Evolutionary conservation across 2,113 vertebrate genomes (phyloP), one percentile per base, ranked within the genome.

Genomic region (Festucalex cinctus): DNA sequence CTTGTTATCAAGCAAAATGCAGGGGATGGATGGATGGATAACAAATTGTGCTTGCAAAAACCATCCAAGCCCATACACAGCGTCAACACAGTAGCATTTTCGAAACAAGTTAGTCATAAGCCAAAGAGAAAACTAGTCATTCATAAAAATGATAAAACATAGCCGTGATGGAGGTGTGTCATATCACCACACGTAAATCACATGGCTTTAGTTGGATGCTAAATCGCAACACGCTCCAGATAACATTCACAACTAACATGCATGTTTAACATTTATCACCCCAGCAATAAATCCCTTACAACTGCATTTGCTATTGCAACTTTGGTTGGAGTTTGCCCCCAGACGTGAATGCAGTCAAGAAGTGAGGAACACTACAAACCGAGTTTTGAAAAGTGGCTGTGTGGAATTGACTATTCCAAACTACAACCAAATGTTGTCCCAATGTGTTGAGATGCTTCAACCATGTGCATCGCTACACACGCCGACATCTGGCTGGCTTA

Each of bases 271-370:
- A 68, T 69, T 70, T 77, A 73, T 26, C 58, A 39, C 28, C 39
- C 2, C 64, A 69, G 24, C 54, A 59, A 65, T 78, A 76, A 71
- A 78, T 46, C n/a, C 16, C 53, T 1, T 65, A 12, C 49, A 65
- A 66, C 37, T 46, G 48, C 37, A 26, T 64, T 28, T 60, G 68
- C 28, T 32, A 32, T 32, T 32, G 28, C 9, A 73, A 51, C 57
- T 71, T 57, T 58, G 22, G 19, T 49, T 83, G 80, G 83, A 88
- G 77, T 87, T 88, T 88, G 86, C 37, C 74, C 83, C 75, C 73
- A 16, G 6, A 17, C 32, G 54, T 17, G 54, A 57, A 54, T 14
- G 51, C 24, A 32, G 54, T 46, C 5, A 17, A 46, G 39, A 22
- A 22, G 54, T 32, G 1, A 17, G 14, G 17, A 1, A 1, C 6